A percentile compares a stretch with the other conserved stretches of the same genome.
Conservation (phyloP, 2,888 invertebrate genomes). For the Caenorhabditis macrosperma region DNA sequence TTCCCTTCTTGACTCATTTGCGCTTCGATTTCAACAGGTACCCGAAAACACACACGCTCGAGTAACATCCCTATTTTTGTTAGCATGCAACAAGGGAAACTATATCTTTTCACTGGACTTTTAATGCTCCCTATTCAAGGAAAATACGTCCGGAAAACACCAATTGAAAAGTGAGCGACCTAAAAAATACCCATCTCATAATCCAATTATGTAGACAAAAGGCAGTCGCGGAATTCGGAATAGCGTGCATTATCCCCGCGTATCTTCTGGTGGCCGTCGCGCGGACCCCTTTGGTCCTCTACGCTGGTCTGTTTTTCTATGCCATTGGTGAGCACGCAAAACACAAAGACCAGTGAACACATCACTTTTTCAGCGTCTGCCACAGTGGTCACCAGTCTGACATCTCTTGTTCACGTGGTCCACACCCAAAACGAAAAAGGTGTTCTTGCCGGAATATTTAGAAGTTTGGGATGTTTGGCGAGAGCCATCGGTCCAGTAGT, state of each 20-base stretch:
- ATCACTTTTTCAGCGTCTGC: constrained; percentile 82
- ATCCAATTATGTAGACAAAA: constrained; percentile 69
- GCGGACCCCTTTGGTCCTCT: constrained; percentile 84
- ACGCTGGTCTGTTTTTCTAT: constrained; percentile 90
- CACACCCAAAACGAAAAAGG: constrained; percentile 89
- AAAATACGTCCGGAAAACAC: constrained; percentile 89
- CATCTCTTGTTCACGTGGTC: constrained; percentile 91
- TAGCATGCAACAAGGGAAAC: constrained; percentile 97
- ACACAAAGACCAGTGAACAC: not conserved
- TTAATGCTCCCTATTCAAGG: constrained; percentile 93
- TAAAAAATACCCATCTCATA: constrained; percentile 9
- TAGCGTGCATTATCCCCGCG: constrained; percentile 90
- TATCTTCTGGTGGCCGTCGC: constrained; percentile 90
- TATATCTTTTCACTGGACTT: constrained; percentile 94
- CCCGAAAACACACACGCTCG: not conserved
- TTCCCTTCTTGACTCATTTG: constrained; percentile 95
- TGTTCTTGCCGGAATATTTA: constrained; percentile 92
- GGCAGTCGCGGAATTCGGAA: constrained; percentile 83
- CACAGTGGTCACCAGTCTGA: constrained; percentile 94
- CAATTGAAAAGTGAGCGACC: constrained; percentile 83
- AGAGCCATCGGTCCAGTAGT: constrained; percentile 92
- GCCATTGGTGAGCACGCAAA: constrained; percentile 86
- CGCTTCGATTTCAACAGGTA: constrained; percentile 88
- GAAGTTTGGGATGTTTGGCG: constrained; percentile 94
- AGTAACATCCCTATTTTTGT: constrained; percentile 1